Base-by-base conservation (phyloP, 2,888 invertebrate species). In the Hetaerina titia region DNA sequence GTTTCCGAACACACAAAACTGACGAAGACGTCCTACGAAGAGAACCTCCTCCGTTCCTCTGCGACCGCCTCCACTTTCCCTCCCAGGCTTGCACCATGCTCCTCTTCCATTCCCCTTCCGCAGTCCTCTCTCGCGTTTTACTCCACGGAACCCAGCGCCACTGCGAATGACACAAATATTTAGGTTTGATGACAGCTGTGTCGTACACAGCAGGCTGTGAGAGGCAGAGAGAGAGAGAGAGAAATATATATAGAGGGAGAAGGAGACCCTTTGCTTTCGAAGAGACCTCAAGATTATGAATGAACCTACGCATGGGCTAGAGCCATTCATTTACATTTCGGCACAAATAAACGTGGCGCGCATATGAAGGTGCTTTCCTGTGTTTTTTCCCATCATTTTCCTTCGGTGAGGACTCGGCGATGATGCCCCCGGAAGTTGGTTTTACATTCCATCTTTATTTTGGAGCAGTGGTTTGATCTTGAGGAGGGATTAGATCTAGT, bases 101-200 rank as follows among this genome's bases (percentile, higher is more conserved):
- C 57, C 17, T n/a, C 22, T 60, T 17, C 57, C 89, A 2, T 19
- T 69, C 69, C 11, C 25, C 90, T 56, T 19, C 56, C 13, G 15
- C 15, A 58, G 4, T 25, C 89, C 25, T 56, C 88, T 4, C 6
- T 45, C 22, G 22, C 56, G 81, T 81, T 81, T 81, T 92, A n/a
- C 25, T 19, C 90, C 58, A 31, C 64, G 64, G 64, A 69, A 13
- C 58, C 90, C 90, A 89, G 56, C 89, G 45, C 56, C 64, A 56
- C 74, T 74, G 92, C 92, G 69, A 69, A 92, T 69, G 92, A 69
- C 92, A 64, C 92, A 92, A 92, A 92, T 92, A 92, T 92, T 92
- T 92, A 92, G 69, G 69, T 60, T 69, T 11, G 92, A 92, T 92
- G 92, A 92, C 92, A 92, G 92, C 92, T 92, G 92, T 69, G 92